Evolutionary conservation across 2,888 invertebrate genomes (phyloP).

Genomic region (Ariolimax columbianus): DNA sequence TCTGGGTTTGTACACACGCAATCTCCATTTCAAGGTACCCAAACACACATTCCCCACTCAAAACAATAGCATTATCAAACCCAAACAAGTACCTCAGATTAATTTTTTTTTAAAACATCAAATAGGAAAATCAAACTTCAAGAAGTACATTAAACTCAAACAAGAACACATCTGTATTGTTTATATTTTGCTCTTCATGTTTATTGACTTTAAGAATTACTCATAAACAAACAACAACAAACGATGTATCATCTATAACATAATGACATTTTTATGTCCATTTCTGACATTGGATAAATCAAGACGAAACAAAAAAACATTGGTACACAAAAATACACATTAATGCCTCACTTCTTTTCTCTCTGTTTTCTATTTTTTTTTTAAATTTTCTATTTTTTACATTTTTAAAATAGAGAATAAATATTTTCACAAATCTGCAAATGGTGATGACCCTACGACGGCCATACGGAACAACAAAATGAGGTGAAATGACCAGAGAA

Average conservation of each 20-base stretch:
- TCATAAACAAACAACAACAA: slow-evolving; percentile 42
- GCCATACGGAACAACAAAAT: not conserved
- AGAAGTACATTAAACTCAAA: too few species aligned
- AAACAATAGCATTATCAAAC: too few species aligned
- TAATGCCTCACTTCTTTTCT: not conserved
- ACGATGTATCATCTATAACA: slow-evolving; percentile 22
- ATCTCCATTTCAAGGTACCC: too few species aligned
- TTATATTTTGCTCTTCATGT: slow-evolving; percentile 32
- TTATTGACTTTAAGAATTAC: slow-evolving; percentile 39
- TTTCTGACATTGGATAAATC: not conserved
- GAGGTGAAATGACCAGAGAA: not conserved
- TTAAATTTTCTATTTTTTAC: not conserved
- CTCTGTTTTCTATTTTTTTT: not conserved
- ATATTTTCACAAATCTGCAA: slow-evolving; percentile 31
- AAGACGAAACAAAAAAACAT: not conserved
- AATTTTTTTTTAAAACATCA: too few species aligned
- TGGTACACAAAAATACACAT: slow-evolving; percentile 2
- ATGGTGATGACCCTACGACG: slow-evolving; percentile 9
- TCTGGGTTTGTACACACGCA: too few species aligned
- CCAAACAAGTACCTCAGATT: too few species aligned
- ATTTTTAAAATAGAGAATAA: slow-evolving; percentile 22
- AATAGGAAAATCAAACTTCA: too few species aligned
- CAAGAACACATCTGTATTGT: not conserved
- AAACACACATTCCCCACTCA: too few species aligned
- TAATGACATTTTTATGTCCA: not conserved